Base-by-base conservation (phyloP, 2,888 invertebrate species). In the Netelia inedita region DNA sequence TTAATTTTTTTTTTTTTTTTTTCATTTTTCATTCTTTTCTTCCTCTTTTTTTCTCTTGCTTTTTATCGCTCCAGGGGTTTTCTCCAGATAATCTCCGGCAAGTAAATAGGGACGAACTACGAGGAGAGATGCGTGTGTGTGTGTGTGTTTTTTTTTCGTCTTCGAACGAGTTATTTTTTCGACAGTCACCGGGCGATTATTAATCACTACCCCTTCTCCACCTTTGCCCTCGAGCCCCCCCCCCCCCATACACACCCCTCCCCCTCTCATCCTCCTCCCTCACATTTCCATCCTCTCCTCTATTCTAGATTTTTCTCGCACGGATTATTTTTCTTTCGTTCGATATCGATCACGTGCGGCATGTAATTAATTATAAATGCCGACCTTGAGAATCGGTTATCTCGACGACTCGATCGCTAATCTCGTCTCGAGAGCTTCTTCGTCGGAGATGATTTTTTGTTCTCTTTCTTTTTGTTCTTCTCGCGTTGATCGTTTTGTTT, bases 121-220 rank as follows among this genome's bases (percentile, higher is more conserved):
- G 55, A 50, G 59, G 66, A 73, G 59, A 76, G 41, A 19, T 53
- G 59, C 23, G 68, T 28, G 28, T 28, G 5, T 28, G 28, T 5
- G 28, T 28, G 28, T 28, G 5, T 28, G 46, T 50, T n/a, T 43
- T 71, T 71, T 61, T 78, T 78, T 50, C 53, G 10, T 46, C 46
- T 46, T 46, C 28, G 28, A 28, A 28, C 53, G 81, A 69, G 50
- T 79, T 55, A 72, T 78, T 69, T 85, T 88, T 86, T 83, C 59
- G 63, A 87, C 73, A 88, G 88, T 88, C 88, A 88, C 88, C 74
- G 79, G 75, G 71, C 82, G 85, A 88, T 88, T 88, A 88, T 88
- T 87, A 88, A 88, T 88, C 88, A 88, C 82, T 14, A 61, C 55
- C 61, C 53, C 76, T 61, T 82, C 71, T 69, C 21, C 46, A 73